Evolutionary conservation across 1,140 invertebrate genomes (phyloP).

Genomic region (Acromyrmex heyeri): DNA sequence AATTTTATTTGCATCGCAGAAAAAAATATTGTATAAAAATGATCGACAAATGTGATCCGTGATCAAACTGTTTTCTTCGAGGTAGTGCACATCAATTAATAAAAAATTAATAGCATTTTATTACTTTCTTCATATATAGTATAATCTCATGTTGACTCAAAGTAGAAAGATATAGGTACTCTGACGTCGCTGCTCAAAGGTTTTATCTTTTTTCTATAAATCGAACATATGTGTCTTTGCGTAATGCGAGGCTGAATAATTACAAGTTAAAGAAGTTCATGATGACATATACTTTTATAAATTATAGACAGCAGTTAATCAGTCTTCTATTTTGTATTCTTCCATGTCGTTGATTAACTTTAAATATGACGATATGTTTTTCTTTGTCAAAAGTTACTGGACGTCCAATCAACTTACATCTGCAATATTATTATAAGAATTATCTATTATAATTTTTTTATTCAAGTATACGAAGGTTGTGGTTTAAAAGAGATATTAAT

Average conservation of each 20-base stretch:
- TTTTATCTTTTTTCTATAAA: constrained; percentile 3
- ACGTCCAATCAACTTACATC: constrained; percentile 2
- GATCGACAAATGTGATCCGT: background rate
- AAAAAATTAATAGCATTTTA: constrained; percentile 15
- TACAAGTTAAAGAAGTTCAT: constrained; percentile 21
- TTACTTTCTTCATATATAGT: constrained; percentile 20
- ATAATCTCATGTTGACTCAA: background rate
- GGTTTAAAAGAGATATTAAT: constrained; percentile 2
- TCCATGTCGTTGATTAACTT: constrained; percentile 23
- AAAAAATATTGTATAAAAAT: constrained; percentile 34
- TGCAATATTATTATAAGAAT: constrained; percentile 43
- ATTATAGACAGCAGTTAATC: constrained; percentile 37
- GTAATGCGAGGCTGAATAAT: constrained; percentile 13
- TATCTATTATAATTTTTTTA: constrained; percentile 19
- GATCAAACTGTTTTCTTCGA: background rate
- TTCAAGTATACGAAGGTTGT: background rate
- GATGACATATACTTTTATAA: constrained; percentile 2
- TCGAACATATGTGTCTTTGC: constrained; percentile 10
- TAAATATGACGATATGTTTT: constrained; percentile 27
- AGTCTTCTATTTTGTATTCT: constrained; percentile 29
- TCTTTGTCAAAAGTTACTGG: constrained; percentile 1
- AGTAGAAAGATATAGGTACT: constrained; percentile 18
- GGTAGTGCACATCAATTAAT: constrained; percentile 21
- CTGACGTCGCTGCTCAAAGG: background rate
- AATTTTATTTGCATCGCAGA: background rate